Percentiles rank a stretch among this genome's conserved stretches.
These are phyloP conservation scores for Sisor rabdophorus DNA, from an alignment of 2,113 vertebrate species.

Conservation along the genomic window DNA sequence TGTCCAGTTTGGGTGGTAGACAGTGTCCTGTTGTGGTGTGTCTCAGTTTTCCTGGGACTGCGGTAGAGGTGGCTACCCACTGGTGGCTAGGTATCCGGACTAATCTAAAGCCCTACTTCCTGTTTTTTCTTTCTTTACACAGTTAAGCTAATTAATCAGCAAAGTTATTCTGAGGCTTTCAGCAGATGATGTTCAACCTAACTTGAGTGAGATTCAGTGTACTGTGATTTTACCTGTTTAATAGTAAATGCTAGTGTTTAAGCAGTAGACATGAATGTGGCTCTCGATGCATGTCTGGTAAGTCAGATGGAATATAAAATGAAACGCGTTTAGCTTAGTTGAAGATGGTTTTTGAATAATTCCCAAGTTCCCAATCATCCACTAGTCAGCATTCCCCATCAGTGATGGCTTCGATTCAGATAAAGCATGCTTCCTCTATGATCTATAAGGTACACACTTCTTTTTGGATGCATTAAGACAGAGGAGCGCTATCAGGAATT, in stretches of 20 bases:
- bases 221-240: background rate
- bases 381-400: background rate
- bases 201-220: background rate
- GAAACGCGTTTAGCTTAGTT: background rate
- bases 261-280: background rate
- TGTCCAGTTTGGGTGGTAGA: conserved; percentile 14
- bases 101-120: background rate
- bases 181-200: background rate
- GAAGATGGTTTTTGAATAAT: too few relatives aligned
- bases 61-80: conserved; percentile 1
- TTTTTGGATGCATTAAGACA: too few relatives aligned
- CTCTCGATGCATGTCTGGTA: background rate
- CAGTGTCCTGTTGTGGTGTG: conserved; percentile 40
- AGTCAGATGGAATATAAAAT: background rate
- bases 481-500: too few relatives aligned
- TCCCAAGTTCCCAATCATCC: background rate
- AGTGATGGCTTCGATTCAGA: background rate
- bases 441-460: too few relatives aligned
- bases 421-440: too few relatives aligned
- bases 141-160: background rate
- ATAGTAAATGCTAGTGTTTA: background rate
- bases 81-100: too few relatives aligned
- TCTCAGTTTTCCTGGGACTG: conserved; percentile 34
- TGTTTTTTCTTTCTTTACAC: background rate
- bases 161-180: background rate